Base-by-base conservation (phyloP, 1,140 invertebrate species). In the Nasonia giraulti region DNA sequence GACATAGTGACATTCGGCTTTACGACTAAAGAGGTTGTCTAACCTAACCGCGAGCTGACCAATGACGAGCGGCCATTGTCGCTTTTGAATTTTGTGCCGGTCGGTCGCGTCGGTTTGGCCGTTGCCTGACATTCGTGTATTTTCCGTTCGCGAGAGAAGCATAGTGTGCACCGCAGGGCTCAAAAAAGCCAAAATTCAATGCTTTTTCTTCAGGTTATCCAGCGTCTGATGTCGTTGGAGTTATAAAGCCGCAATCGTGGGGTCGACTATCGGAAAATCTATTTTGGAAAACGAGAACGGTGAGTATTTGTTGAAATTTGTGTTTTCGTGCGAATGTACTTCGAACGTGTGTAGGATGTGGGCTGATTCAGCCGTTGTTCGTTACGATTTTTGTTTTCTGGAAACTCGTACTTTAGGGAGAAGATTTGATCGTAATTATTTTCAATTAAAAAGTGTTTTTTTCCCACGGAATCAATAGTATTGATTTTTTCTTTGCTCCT, bases 141-240 rank as follows among this genome's bases (percentile, higher is more conserved):
- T 71, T 12, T 33, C 68, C 68, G 23, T 71, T 71, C 23, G 27
- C 68, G 10, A 33, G 23, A 62, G 55, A 62, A 50, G 47, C 11
- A 8, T 44, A 50, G 47, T 50, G 11, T 17, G 47, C 47, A 50
- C 47, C 11, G 47, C 47, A 12, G 1, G 47, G 47, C 47, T 14
- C 40, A 8, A 44, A 44, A 27, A 44, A 44, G 40, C 40, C 40
- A 7, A 44, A 44, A 44, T 44, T 44, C 7, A 44, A 10, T 1
- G 40, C 40, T 8, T 44, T 40, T 44, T 44, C 40, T 44, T 7
- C 31, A 10, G 50, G 47, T 20, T 80, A 73, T 23, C 47, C 40
- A 11, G 44, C 69, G n/a, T 55, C 14, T 23, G 10, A 71, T 2
- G 1, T 55, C 1, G 95, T 55, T 47, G 23, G 14, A 50, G 1